Conservation (phyloP, 2,888 invertebrate genomes). For the Salticus scenicus region DNA sequence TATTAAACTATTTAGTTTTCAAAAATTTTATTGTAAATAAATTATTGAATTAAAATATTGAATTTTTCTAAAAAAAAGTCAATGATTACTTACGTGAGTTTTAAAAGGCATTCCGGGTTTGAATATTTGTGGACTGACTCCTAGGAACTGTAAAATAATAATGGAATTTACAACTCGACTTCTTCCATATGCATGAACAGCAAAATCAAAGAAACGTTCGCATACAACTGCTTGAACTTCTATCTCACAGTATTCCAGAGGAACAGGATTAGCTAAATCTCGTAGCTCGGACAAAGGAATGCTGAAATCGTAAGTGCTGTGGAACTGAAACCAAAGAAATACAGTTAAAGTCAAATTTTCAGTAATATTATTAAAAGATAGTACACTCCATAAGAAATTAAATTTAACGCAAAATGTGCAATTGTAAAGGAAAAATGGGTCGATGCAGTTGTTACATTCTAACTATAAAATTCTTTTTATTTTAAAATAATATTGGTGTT, state of each 20-base stretch:
- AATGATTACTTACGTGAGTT: conserved; percentile 69
- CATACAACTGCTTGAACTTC: conserved; percentile 71
- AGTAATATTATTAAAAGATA: not conserved
- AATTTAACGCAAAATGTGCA: no score
- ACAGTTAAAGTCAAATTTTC: not conserved
- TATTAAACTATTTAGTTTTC: no score
- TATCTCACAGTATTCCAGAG: conserved; percentile 71
- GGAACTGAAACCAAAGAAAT: conserved; percentile 62
- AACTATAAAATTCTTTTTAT: no score
- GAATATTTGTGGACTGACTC: conserved; percentile 70
- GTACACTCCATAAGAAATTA: no score
- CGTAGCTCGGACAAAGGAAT: conserved; percentile 64
- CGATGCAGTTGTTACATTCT: no score
- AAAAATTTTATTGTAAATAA: no score
- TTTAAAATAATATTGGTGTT: no score
- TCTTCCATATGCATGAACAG: conserved; percentile 69
- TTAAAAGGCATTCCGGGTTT: conserved; percentile 73
- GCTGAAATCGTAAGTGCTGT: conserved; percentile 70
- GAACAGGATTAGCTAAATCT: conserved; percentile 48
- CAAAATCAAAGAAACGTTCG: conserved; percentile 71
- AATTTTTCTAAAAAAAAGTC: not conserved
- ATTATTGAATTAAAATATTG: not conserved
- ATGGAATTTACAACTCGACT: conserved; percentile 71
- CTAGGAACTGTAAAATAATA: conserved; percentile 70
- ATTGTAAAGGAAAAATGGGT: no score